Conservation (phyloP, 2,888 invertebrate genomes). For the Folsomia manolachei region DNA sequence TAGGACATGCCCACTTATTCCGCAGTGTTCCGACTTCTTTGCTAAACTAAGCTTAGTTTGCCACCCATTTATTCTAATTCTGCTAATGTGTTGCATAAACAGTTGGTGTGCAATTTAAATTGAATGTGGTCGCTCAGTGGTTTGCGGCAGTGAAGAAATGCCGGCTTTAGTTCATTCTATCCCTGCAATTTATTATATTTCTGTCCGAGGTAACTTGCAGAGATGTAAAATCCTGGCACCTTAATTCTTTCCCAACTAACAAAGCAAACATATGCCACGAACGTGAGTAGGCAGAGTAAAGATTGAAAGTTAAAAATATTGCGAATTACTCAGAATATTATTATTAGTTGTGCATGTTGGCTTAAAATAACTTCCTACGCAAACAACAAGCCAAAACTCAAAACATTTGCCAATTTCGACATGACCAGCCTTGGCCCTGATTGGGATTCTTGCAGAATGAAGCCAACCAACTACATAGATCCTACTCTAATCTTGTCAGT, state of each 20-base stretch:
- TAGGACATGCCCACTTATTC: no score
- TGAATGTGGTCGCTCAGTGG: neutral
- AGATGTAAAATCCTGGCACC: no score
- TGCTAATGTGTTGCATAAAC: neutral
- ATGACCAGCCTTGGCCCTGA: constrained; percentile 23
- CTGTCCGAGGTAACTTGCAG: neutral
- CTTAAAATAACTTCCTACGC: neutral
- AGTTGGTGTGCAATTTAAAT: neutral
- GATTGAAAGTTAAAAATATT: neutral
- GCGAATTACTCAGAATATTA: neutral
- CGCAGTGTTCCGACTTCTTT: no score
- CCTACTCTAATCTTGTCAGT: neutral
- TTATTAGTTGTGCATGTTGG: constrained; percentile 6
- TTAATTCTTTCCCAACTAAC: no score
- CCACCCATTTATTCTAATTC: neutral
- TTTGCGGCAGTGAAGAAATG: neutral
- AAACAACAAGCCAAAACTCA: neutral
- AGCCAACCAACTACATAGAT: no score
- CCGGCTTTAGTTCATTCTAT: neutral
- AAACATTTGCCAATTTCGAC: neutral
- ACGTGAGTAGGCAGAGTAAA: no score
- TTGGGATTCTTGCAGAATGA: neutral
- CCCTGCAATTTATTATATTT: neutral
- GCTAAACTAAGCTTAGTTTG: no score
- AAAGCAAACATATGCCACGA: no score